Percentiles rank a stretch among this genome's conserved stretches.
Evolutionary conservation across 2,888 invertebrate genomes (phyloP).

Genomic region (Tetragonisca angustula): DNA sequence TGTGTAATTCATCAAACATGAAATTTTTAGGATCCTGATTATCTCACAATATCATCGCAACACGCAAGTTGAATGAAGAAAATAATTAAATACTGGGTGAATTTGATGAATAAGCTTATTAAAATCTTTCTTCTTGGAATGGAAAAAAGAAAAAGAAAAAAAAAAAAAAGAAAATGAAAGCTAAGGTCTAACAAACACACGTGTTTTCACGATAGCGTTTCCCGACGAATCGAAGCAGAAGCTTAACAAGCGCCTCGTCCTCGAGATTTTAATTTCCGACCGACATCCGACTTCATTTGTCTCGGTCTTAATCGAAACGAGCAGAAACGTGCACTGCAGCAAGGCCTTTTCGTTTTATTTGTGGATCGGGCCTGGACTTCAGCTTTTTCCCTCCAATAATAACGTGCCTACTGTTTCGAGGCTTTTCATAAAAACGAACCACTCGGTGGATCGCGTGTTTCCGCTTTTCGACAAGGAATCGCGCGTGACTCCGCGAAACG

Average conservation of each 20-base stretch:
- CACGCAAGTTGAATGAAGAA: not conserved
- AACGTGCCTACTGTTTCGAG: constrained; percentile 14
- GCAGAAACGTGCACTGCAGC: constrained; percentile 44
- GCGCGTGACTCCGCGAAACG: constrained; percentile 24
- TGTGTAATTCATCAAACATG: too few species aligned
- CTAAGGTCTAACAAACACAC: not conserved
- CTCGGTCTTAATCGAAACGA: constrained; percentile 67
- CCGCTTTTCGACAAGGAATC: not conserved
- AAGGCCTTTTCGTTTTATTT: constrained; percentile 26
- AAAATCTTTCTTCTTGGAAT: not conserved
- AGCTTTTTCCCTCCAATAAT: constrained; percentile 17
- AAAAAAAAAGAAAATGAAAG: not conserved
- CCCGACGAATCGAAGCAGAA: constrained; percentile 50
- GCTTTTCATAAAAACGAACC: constrained; percentile 18
- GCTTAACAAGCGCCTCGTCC: constrained; percentile 68
- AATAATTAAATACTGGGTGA: not conserved
- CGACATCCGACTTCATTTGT: constrained; percentile 70
- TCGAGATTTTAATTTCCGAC: constrained; percentile 72
- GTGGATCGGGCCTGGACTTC: constrained; percentile 4
- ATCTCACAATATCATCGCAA: too few species aligned
- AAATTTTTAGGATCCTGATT: too few species aligned
- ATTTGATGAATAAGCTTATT: not conserved
- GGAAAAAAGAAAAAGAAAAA: too few species aligned
- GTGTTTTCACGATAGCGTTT: constrained; percentile 5
- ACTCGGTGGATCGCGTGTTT: constrained; percentile 20